phyloP scores from a whole-genome alignment of 2,888 invertebrate species.

The Heterodera filipjevi region DNA sequence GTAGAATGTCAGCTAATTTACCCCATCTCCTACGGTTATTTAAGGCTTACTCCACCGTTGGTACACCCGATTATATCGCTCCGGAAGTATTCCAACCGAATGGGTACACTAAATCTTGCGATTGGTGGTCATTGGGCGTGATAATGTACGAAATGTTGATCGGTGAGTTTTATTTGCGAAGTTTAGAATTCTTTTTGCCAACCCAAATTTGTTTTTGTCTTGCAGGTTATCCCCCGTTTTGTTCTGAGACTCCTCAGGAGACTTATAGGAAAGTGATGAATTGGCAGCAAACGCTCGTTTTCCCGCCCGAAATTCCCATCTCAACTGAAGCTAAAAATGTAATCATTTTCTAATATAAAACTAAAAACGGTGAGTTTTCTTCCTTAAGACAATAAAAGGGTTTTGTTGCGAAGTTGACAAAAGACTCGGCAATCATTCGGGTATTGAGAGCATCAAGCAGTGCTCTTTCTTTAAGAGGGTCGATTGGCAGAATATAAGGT shows the following conservation, averaged over 20 bases:
- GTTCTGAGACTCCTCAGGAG: slow-evolving; percentile 96
- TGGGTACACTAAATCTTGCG: slow-evolving; percentile 95
- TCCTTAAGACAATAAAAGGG: slow-evolving; percentile 64
- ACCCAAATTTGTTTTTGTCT: neutral
- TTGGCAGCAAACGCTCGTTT: slow-evolving; percentile 95
- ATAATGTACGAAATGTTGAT: slow-evolving; percentile 99
- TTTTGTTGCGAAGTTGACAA: slow-evolving; percentile 96
- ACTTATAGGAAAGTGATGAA: slow-evolving; percentile 97
- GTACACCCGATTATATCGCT: slow-evolving; percentile 99
- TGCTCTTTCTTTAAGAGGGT: slow-evolving; percentile 90
- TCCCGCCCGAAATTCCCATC: slow-evolving; percentile 98
- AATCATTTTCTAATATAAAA: neutral
- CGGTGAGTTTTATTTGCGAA: slow-evolving; percentile 70
- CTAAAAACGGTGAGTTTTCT: neutral
- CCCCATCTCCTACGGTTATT: neutral
- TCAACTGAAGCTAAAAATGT: slow-evolving; percentile 82
- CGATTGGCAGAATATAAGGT: slow-evolving; percentile 97
- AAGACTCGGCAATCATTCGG: slow-evolving; percentile 81
- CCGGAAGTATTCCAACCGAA: slow-evolving; percentile 94
- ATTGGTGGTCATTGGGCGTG: slow-evolving; percentile 99
- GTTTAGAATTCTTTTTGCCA: neutral
- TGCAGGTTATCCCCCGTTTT: slow-evolving; percentile 94
- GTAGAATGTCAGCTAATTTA: slow-evolving; percentile 37
- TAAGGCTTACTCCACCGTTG: slow-evolving; percentile 74
- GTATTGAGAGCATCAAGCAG: slow-evolving; percentile 87